Evolutionary conservation across 2,797 vertebrate genomes (phyloP).

Genomic region (Megaceryle alcyon): DNA sequence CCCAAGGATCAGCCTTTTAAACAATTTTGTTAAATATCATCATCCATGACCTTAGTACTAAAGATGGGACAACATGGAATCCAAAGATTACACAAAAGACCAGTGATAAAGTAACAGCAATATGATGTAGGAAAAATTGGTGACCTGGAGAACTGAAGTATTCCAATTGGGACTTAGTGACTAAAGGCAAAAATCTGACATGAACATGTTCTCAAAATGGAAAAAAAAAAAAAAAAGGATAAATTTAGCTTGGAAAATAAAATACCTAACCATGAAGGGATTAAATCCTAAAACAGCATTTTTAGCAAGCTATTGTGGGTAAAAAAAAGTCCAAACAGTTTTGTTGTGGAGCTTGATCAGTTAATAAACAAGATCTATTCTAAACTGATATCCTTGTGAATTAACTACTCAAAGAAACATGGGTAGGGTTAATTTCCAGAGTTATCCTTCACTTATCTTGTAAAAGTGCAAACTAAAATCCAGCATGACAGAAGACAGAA

Average conservation of each 20-base stretch:
- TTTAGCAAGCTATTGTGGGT: not conserved
- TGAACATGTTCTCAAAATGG: not conserved
- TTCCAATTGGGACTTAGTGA: not conserved
- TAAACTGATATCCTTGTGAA: not conserved
- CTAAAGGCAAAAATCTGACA: slow-evolving; percentile 3
- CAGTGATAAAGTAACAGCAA: not conserved
- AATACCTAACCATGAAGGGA: not conserved
- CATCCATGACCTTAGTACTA: not conserved
- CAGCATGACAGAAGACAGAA: not conserved
- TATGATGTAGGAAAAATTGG: not conserved
- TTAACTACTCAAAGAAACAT: not conserved
- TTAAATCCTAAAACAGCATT: not conserved
- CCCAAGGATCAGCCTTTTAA: not conserved
- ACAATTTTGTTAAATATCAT: not conserved
- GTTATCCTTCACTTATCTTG: not conserved
- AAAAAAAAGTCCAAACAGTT: not conserved
- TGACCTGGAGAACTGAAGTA: not conserved
- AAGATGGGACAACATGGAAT: not conserved
- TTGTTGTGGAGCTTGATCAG: not conserved
- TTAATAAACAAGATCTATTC: not conserved
- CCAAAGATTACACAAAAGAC: not conserved
- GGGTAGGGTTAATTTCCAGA: not conserved
- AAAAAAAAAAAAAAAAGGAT: not conserved
- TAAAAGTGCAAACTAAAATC: not conserved
- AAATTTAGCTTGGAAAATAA: slow-evolving; percentile 8